Evolutionary conservation across 2,797 vertebrate species (phyloP).

Genomic region (Chrosomus eos): DNA sequence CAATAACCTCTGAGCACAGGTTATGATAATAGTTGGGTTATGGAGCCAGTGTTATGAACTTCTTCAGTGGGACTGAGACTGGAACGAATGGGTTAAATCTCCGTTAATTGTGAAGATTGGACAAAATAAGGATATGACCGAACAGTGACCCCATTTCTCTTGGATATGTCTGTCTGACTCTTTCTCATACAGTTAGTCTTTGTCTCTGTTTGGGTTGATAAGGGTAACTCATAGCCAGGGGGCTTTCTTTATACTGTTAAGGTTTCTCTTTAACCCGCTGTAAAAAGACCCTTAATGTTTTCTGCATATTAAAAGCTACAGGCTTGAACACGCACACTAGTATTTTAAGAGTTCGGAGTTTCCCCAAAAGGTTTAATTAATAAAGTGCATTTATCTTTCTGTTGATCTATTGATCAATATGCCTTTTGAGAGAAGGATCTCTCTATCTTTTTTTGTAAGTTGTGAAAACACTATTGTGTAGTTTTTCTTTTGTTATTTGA

Average conservation of each 20-base stretch:
- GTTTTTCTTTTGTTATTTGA: no score
- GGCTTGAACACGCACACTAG: not conserved
- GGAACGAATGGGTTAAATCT: not conserved
- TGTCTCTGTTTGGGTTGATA: not conserved
- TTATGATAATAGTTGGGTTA: not conserved
- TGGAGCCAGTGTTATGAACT: not conserved
- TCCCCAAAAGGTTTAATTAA: not conserved
- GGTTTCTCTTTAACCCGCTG: not conserved
- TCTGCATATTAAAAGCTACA: not conserved
- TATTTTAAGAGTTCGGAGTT: not conserved
- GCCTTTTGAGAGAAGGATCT: not conserved
- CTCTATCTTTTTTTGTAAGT: no score
- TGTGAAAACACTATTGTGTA: no score
- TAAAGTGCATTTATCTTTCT: not conserved
- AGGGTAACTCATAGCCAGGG: not conserved
- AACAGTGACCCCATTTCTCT: conserved; percentile 6
- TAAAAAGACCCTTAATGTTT: conserved; percentile 23
- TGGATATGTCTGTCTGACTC: conserved; percentile 25
- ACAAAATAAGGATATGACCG: not conserved
- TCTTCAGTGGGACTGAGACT: not conserved
- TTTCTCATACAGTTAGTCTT: not conserved
- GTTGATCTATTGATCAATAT: not conserved
- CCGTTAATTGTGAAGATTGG: not conserved
- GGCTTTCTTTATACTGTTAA: conserved; percentile 19
- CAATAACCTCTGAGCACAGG: not conserved